Evolutionary conservation across 2,113 vertebrate genomes (phyloP).

Genomic region (Hippocampus mohnikei): DNA sequence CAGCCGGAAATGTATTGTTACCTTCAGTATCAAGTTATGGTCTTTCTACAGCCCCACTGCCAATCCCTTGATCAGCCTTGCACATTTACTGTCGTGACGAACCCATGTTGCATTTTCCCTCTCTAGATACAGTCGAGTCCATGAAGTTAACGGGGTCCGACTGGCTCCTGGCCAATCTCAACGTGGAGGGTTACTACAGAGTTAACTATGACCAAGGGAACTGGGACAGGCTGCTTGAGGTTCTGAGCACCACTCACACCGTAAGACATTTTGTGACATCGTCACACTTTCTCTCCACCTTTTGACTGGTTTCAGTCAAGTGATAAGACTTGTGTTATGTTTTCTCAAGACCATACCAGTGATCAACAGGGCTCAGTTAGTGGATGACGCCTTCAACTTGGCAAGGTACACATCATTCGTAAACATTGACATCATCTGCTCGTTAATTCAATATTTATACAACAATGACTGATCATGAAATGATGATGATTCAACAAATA

Average conservation of each 20-base stretch:
- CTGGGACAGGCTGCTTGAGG: constrained; percentile 73
- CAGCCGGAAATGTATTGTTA: not conserved
- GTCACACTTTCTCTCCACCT: not conserved
- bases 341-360: constrained; percentile 71
- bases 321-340: not conserved
- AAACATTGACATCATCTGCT: not conserved
- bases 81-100: constrained; percentile 8
- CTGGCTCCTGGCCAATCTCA: constrained; percentile 82
- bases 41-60: not conserved
- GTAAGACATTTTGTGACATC: constrained; percentile 47
- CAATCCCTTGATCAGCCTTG: not conserved
- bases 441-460: too few species aligned
- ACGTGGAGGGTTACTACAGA: constrained; percentile 81
- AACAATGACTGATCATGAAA: too few species aligned
- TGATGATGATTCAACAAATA: too few species aligned
- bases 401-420: constrained; percentile 74
- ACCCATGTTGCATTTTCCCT: constrained; percentile 1
- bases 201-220: constrained; percentile 88
- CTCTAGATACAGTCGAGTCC: rapidly evolving
- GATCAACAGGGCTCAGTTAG: constrained; percentile 88
- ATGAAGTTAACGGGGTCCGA: constrained; percentile 1
- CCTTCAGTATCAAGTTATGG: not conserved
- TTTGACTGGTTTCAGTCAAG: not conserved
- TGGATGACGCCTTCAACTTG: constrained; percentile 86
- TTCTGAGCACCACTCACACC: not conserved